Base-by-base conservation (phyloP, 2,797 vertebrate species). In the Sylvia borin region DNA sequence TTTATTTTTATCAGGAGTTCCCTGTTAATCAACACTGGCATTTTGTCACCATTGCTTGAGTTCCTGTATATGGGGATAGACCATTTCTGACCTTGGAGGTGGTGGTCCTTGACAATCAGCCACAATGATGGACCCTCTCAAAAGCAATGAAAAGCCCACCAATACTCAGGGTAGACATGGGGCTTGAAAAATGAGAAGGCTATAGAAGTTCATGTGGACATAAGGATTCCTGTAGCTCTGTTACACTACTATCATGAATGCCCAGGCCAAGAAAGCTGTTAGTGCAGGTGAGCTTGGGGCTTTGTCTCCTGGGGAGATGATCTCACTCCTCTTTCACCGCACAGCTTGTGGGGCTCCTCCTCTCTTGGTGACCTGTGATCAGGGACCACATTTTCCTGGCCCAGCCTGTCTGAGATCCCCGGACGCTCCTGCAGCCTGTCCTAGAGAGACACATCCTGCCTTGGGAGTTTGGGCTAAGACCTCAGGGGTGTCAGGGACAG, bases 101-200 rank as follows among this genome's bases (percentile, higher is more conserved):
- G 17, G 6, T 26, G 17, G 27, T 60, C 27, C 45, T 72, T 77
- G 51, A 90, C 85, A 93, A 83, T 65, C 58, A 79, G 16, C 13
- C 20, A 29, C 98, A 40, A 98, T 98, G 95, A 99, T 98, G 50
- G 98, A 99, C 96, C 98, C 98, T 32, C 98, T 98, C 89, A 99
- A 98, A 92, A 99, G 96, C 53, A 99, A 97, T 15, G 98, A 99
- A 97, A 99, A 99, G 50, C 98, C 98, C 98, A 99, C 98, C 74
- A 99, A 98, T 68, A 99, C 97, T 98, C 98, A 99, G 9, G 98
- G 98, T 58, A 99, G 97, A 95, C 99, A 99, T 9, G 98, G 98
- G 3, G 98, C 98, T 97, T 99, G 98, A 96, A 99, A 99, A 96
- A 99, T 98, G 60, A 99, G 98, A 95, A 99, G 98, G 75, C 98